A percentile compares a stretch with the other conserved stretches of the same genome.
Conservation (phyloP, 1,140 invertebrate genomes). For the Lepidostoma basale region DNA sequence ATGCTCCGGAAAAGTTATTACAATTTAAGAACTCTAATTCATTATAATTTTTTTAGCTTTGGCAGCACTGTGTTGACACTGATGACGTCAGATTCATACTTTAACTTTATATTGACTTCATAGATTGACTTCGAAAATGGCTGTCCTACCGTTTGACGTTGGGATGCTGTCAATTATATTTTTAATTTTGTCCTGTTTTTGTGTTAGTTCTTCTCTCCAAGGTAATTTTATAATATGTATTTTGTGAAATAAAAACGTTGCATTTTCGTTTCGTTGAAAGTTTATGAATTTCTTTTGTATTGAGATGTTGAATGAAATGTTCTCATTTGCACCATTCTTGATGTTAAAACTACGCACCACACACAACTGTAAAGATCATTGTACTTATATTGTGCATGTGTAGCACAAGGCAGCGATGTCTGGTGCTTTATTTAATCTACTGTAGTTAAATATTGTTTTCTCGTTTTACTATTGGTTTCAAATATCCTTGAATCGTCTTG, state of each 20-base stretch:
- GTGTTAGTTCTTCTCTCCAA: not conserved
- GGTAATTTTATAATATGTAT: too few species aligned
- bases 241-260: too few species aligned
- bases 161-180: not conserved
- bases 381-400: too few species aligned
- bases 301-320: not conserved
- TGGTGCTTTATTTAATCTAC: too few species aligned
- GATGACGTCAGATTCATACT: slow-evolving; percentile 10
- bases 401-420: too few species aligned
- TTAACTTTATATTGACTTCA: not conserved
- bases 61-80: not conserved
- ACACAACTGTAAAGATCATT: too few species aligned
- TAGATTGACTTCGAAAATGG: slow-evolving; percentile 8
- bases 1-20: too few species aligned
- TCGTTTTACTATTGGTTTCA: too few species aligned
- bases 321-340: not conserved
- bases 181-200: not conserved
- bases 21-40: too few species aligned
- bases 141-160: not conserved
- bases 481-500: too few species aligned
- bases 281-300: not conserved
- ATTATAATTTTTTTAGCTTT: too few species aligned
- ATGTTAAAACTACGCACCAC: not conserved
- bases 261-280: not conserved
- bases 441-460: too few species aligned